phyloP scores from a whole-genome alignment of 2,888 invertebrate species.

The Phengaris alcon region DNA sequence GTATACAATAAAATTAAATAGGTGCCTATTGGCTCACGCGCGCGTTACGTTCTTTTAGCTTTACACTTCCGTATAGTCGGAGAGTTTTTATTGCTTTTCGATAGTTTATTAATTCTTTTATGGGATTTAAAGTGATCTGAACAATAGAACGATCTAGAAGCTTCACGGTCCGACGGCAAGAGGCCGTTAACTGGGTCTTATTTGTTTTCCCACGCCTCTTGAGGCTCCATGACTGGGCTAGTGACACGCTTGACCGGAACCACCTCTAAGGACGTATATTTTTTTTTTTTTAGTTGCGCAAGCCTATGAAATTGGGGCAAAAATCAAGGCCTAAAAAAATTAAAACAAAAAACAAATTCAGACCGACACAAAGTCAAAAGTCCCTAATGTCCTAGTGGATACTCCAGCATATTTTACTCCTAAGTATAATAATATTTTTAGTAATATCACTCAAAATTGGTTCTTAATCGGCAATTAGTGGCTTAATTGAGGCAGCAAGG shows the following conservation, averaged over 20 bases:
- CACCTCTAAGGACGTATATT: conserved; percentile 29
- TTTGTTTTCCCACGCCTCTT: conserved; percentile 71
- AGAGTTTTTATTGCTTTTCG: conserved; percentile 10
- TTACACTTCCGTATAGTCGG: conserved; percentile 1
- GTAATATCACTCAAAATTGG: background rate
- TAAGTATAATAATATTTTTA: no score
- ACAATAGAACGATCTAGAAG: conserved; percentile 46
- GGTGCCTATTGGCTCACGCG: background rate
- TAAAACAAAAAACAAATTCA: no score
- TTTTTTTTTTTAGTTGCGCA: background rate
- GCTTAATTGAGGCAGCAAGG: background rate
- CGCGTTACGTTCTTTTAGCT: background rate
- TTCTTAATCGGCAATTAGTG: background rate
- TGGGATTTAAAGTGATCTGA: conserved; percentile 39
- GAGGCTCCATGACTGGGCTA: conserved; percentile 52
- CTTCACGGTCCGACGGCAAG: conserved; percentile 51
- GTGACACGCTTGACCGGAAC: conserved; percentile 49
- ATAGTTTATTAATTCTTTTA: conserved; percentile 17
- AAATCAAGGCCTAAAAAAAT: background rate
- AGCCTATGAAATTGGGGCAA: background rate
- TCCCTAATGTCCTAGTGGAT: no score
- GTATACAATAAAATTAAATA: background rate
- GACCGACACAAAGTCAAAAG: no score
- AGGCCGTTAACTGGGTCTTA: conserved; percentile 62
- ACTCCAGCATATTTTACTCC: no score